These are phyloP conservation scores for Phenacoccus solenopsis DNA, from an alignment of 1,140 invertebrate species.

Conservation along the genomic window DNA sequence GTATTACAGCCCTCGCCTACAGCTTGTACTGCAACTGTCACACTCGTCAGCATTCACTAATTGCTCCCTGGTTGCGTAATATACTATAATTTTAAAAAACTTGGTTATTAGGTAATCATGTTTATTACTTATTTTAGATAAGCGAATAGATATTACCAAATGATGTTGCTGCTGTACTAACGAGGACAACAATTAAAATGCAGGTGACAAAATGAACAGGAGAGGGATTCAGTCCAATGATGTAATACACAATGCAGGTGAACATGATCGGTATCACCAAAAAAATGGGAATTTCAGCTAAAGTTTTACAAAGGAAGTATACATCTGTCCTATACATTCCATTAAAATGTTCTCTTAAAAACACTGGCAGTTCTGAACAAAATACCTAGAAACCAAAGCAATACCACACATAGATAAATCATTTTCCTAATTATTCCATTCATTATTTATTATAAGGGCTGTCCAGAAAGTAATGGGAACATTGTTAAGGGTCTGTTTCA, in stretches of 20 bases:
- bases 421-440: too few species aligned
- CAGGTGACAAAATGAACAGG: conserved; percentile 60
- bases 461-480: too few species aligned
- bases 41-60: too few species aligned
- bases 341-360: conserved; percentile 78
- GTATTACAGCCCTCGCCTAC: too few species aligned
- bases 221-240: conserved; percentile 67
- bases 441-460: too few species aligned
- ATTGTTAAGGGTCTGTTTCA: too few species aligned
- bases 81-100: too few species aligned
- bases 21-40: too few species aligned
- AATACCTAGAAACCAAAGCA: conserved; percentile 57
- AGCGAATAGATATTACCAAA: too few species aligned
- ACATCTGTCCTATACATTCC: conserved; percentile 86
- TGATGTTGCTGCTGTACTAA: conserved; percentile 80
- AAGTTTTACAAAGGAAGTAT: conserved; percentile 83
- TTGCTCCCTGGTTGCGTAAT: too few species aligned
- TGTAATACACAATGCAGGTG: conserved; percentile 70
- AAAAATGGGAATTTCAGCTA: conserved; percentile 75
- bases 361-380: conserved; percentile 79
- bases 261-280: conserved; percentile 71
- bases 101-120: too few species aligned
- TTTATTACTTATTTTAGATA: too few species aligned
- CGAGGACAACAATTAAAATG: conserved; percentile 57
- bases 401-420: background rate